Evolutionary conservation across 2,888 invertebrate species (phyloP), one percentile per base, ranked within the genome.

Genomic region (Epistrophe eligans): DNA sequence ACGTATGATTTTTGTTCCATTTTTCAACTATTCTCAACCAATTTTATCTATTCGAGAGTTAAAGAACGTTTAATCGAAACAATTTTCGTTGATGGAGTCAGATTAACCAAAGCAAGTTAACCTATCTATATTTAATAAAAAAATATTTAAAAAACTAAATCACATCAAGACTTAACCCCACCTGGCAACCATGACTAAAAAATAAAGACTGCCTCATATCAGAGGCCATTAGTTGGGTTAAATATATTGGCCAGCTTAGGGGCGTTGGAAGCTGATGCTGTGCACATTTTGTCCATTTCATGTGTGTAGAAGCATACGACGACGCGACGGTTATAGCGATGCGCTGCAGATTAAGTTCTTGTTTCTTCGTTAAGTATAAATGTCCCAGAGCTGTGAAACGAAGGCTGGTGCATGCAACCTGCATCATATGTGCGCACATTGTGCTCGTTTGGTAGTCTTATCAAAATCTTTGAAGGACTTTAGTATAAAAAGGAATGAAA

Each of bases 201-300:
- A 40, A n/a, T n/a, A n/a, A 24, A 77, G 67, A 40, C 62, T 81
- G 38, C 77, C 48, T 81, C 72, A 32, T 77, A 80, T 80, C 84
- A 50, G 62, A 81, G 70, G 73, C 84, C 81, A 85, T 81, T 81
- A 85, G 84, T 85, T 77, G 81, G 81, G 73, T 85, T 84, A 77
- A 80, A 80, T 84, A 84, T 81, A 85, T 77, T 85, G 84, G 77
- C 66, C 81, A 52, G 60, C 72, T 58, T 71, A 45, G 52, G 64
- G 77, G 35, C 66, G 45, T 60, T 57, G 76, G 38, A 5, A 32
- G 57, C 24, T 67, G 45, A n/a, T 43, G 70, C 57, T 57, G 71
- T 43, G 57, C 45, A 80, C 35, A 52, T 50, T 80, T 45, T 55
- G 74, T 15, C 70, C 45, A 50, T 67, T 66, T 28, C 43, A n/a